A percentile compares a stretch with the other conserved stretches of the same genome.
Conservation (phyloP, 2,888 invertebrate genomes). For the Limnephilus auricula region DNA sequence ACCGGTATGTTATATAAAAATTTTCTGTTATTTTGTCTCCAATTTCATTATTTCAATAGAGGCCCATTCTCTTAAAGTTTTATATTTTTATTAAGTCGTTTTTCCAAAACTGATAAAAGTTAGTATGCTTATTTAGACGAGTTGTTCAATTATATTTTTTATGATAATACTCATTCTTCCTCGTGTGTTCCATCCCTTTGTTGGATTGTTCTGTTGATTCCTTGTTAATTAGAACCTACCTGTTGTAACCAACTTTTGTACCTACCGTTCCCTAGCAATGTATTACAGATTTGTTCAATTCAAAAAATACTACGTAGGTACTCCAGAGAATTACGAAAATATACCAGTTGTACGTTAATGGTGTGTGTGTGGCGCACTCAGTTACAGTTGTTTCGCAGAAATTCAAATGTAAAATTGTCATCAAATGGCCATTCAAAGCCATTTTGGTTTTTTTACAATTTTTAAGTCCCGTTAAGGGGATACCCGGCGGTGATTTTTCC, state of each 20-base stretch:
- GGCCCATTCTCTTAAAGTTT: not conserved
- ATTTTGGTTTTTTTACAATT: too few species aligned
- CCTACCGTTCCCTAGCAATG: not conserved
- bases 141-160: not conserved
- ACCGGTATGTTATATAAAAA: slow-evolving; percentile 23
- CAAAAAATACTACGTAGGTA: not conserved
- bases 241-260: too few species aligned
- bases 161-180: not conserved
- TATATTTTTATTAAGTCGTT: not conserved
- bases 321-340: not conserved
- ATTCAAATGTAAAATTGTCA: too few species aligned
- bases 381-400: too few species aligned
- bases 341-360: not conserved
- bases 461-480: too few species aligned
- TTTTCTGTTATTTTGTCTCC: not conserved
- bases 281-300: not conserved
- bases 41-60: not conserved
- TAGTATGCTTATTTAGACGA: not conserved
- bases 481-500: too few species aligned
- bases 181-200: not conserved
- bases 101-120: not conserved
- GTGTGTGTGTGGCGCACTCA: not conserved
- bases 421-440: too few species aligned
- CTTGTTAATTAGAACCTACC: not conserved
- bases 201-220: not conserved